Evolutionary conservation across 2,888 invertebrate species (phyloP).

Genomic region (Panzeria rudis): DNA sequence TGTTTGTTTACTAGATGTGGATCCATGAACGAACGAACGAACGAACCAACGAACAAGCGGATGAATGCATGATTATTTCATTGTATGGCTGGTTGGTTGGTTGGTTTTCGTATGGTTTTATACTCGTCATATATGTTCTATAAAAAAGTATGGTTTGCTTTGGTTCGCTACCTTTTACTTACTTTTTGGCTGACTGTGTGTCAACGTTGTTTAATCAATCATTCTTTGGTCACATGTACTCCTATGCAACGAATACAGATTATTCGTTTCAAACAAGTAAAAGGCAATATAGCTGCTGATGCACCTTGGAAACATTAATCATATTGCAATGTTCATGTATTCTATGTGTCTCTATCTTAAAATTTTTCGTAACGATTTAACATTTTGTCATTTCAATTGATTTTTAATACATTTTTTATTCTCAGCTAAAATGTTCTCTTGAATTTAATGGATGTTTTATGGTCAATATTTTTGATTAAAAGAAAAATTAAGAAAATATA

Average conservation of each 20-base stretch:
- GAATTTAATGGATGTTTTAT: constrained; percentile 3
- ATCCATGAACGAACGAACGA: constrained; percentile 35
- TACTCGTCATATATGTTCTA: background rate
- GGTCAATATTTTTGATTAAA: background rate
- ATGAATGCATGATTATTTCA: constrained; percentile 21
- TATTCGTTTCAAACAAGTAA: constrained; percentile 35
- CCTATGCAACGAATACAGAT: constrained; percentile 28
- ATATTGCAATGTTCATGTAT: constrained; percentile 45
- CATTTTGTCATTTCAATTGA: constrained; percentile 50
- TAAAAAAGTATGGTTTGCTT: constrained; percentile 27
- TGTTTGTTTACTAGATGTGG: constrained; percentile 50
- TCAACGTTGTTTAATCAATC: constrained; percentile 71
- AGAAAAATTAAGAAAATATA: background rate
- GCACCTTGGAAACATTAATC: constrained; percentile 71
- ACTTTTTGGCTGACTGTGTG: constrained; percentile 56
- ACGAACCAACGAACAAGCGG: background rate
- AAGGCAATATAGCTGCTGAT: constrained; percentile 54
- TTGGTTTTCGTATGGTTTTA: constrained; percentile 32
- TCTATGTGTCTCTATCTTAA: constrained; percentile 18
- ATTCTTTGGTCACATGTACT: constrained; percentile 60
- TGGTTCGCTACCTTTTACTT: constrained; percentile 55
- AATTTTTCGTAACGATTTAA: constrained; percentile 24
- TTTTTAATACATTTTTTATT: constrained; percentile 36
- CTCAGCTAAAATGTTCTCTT: constrained; percentile 14
- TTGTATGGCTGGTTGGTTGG: constrained; percentile 29